Percentiles rank a stretch among this genome's conserved stretches.
phyloP scores from a whole-genome alignment of 64 coral and sea anemone genomes.

The Pachyseris speciosa region DNA sequence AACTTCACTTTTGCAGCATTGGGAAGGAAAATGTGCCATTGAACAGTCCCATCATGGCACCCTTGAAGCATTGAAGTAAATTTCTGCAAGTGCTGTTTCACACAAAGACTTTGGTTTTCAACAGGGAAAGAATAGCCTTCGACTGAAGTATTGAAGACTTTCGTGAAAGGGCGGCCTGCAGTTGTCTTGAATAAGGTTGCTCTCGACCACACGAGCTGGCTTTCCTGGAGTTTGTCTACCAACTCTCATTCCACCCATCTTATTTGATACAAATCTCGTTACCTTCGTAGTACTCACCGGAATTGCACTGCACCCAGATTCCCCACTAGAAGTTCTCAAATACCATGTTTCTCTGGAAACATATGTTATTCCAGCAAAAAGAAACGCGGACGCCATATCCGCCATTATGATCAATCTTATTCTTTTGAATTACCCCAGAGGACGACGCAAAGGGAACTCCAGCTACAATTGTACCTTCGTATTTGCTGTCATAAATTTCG shows the following conservation, averaged over 20 bases:
- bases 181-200: constrained; percentile 3
- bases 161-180: neutral
- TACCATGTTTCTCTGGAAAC: neutral
- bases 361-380: neutral
- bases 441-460: neutral
- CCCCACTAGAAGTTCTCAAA: constrained; percentile 27
- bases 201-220: neutral
- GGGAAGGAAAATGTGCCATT: neutral
- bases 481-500: constrained; percentile 20
- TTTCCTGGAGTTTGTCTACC: neutral
- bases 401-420: constrained; percentile 10
- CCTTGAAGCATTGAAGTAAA: neutral
- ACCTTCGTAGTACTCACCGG: neutral
- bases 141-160: neutral
- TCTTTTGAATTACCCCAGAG: neutral
- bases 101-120: too few relatives aligned
- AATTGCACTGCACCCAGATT: neutral
- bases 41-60: neutral
- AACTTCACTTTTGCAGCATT: neutral
- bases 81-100: neutral
- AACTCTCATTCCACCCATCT: constrained; percentile 1
- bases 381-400: neutral
- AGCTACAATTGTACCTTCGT: neutral
- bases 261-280: constrained; percentile 33
- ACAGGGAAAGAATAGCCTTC: neutral